Percentiles rank a stretch among this genome's conserved stretches.
Conservation (phyloP, 2,888 invertebrate species). For the Melinaea menophilus region DNA sequence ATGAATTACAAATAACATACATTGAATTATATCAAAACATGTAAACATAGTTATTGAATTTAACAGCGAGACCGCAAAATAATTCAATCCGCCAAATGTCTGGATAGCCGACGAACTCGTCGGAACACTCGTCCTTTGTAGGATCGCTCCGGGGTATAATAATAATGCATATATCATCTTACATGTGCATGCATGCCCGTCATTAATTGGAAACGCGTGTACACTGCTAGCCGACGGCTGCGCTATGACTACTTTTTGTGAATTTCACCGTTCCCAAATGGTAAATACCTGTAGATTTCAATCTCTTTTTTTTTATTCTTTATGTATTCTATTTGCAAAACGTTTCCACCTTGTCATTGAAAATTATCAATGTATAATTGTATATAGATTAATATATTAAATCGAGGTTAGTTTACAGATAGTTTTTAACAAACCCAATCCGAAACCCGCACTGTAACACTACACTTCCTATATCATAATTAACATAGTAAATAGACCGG, state of each 20-base stretch:
- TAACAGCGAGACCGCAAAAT: conserved; percentile 22
- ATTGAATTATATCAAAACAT: conserved; percentile 12
- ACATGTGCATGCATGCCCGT: conserved; percentile 41
- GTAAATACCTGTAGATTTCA: conserved; percentile 15
- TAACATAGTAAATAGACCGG: conserved; percentile 29
- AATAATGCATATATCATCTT: conserved; percentile 47
- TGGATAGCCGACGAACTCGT: conserved; percentile 25
- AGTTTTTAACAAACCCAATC: conserved; percentile 6
- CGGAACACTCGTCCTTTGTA: conserved; percentile 28
- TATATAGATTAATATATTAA: not conserved
- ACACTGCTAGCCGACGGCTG: conserved; percentile 21
- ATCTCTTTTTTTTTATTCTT: not conserved
- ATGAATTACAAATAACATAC: conserved; percentile 5
- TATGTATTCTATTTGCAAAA: not conserved
- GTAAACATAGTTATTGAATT: conserved; percentile 17
- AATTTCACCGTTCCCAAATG: conserved; percentile 5
- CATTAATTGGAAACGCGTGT: conserved; percentile 62
- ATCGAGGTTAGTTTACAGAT: not conserved
- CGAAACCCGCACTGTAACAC: conserved; percentile 14
- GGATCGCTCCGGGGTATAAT: conserved; percentile 28
- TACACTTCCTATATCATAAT: conserved; percentile 25
- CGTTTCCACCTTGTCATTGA: not conserved
- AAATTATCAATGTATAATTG: too few species aligned
- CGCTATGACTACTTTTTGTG: not conserved
- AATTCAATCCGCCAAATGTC: conserved; percentile 29